These are phyloP conservation scores for Philypnodon macrostomus DNA, from an alignment of 2,797 vertebrate species.

Conservation along the genomic window DNA sequence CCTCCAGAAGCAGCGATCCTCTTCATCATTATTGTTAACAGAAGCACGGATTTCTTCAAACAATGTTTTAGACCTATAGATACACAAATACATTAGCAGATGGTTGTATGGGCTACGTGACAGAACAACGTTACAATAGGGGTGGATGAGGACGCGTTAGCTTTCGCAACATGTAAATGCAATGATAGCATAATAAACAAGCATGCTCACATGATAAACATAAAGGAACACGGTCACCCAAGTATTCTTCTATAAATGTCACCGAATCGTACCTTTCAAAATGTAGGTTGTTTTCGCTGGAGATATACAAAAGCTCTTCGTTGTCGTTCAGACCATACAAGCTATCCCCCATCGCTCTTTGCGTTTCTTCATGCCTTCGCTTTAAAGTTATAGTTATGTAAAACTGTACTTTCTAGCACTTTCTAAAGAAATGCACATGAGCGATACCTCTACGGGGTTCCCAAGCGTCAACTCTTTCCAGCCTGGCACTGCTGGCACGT, in stretches of 20 bases:
- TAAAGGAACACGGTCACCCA: neutral
- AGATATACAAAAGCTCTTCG: slow-evolving; percentile 62
- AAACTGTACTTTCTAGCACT: slow-evolving; percentile 7
- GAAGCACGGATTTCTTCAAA: slow-evolving; percentile 90
- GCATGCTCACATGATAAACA: slow-evolving; percentile 1
- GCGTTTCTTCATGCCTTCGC: slow-evolving; percentile 70
- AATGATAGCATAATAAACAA: neutral
- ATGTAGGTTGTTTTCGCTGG: slow-evolving; percentile 45
- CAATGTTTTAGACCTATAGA: slow-evolving; percentile 85
- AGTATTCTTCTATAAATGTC: slow-evolving; percentile 1
- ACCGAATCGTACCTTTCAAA: slow-evolving; percentile 63
- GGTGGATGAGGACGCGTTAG: neutral
- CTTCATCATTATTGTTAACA: slow-evolving; percentile 84
- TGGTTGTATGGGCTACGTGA: too few relatives aligned
- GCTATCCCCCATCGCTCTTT: slow-evolving; percentile 71
- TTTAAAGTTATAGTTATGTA: slow-evolving; percentile 11
- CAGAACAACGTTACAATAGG: too few relatives aligned
- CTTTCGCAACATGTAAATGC: neutral
- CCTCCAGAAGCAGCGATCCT: slow-evolving; percentile 88
- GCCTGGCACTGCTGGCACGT: slow-evolving; percentile 1
- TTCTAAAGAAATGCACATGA: slow-evolving; percentile 2
- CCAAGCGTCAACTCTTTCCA: slow-evolving; percentile 13
- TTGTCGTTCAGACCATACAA: slow-evolving; percentile 69
- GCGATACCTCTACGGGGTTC: neutral
- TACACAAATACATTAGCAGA: neutral